Conservation (phyloP, 2,113 vertebrate genomes). For the Grallaria varia region DNA sequence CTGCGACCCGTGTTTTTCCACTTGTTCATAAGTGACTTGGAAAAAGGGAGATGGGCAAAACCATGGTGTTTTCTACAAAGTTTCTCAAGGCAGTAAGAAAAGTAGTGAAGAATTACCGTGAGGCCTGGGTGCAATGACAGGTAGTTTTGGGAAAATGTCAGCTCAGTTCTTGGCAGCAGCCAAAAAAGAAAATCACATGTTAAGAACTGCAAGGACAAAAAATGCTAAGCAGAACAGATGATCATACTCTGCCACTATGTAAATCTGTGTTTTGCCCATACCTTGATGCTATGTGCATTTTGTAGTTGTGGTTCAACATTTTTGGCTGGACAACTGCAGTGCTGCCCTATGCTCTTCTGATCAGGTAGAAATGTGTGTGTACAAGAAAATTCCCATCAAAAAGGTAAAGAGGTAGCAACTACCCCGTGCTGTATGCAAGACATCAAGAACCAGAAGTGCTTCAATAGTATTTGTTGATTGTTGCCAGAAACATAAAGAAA, state of each 20-base stretch:
- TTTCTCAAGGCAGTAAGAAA: background rate
- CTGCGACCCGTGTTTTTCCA: background rate
- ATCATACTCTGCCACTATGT: background rate
- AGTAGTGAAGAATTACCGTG: background rate
- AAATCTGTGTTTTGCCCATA: background rate
- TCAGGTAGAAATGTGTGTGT: background rate
- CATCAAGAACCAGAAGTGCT: background rate
- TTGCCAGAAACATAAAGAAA: background rate
- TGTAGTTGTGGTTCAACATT: background rate
- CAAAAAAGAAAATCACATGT: background rate
- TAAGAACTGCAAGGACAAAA: background rate
- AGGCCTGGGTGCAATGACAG: background rate
- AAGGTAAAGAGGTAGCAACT: background rate
- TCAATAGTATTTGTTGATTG: background rate
- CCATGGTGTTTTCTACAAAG: background rate
- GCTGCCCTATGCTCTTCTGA: background rate
- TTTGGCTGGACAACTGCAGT: background rate
- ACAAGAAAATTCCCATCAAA: background rate
- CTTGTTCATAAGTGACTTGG: background rate
- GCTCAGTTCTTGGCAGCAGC: background rate
- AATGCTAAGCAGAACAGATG: background rate
- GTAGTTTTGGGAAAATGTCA: background rate
- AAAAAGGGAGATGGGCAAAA: background rate
- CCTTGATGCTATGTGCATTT: background rate
- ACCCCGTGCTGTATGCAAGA: too few species aligned